These are phyloP conservation scores for Caenorhabditis sp. DNA, from an alignment of 2,888 invertebrate species.

Conservation along the genomic window DNA sequence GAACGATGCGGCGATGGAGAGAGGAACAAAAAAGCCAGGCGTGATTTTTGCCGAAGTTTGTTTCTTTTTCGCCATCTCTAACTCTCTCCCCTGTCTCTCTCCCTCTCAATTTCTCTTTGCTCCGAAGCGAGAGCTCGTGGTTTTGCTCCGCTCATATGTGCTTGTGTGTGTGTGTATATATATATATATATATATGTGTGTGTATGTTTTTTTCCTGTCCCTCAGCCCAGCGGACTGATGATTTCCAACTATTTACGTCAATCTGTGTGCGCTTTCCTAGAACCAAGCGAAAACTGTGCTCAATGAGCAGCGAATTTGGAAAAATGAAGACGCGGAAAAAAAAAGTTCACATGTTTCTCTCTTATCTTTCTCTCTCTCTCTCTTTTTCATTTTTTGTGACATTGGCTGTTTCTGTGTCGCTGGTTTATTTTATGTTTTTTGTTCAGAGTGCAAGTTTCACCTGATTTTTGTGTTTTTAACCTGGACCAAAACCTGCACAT, in stretches of 20 bases:
- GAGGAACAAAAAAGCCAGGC: neutral
- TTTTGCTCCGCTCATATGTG: neutral
- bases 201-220: neutral
- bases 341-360: no score
- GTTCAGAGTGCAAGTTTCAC: neutral
- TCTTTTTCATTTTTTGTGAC: no score
- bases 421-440: no score
- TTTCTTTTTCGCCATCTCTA: neutral
- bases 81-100: neutral
- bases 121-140: neutral
- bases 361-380: no score
- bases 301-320: no score
- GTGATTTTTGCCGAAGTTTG: slow-evolving; percentile 1
- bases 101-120: neutral
- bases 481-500: neutral
- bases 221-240: neutral
- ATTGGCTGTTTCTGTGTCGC: no score
- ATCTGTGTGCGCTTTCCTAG: no score
- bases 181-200: neutral
- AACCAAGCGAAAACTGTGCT: no score
- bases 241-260: neutral
- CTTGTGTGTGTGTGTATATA: neutral
- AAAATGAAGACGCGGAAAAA: no score
- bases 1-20: no score
- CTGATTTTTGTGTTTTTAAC: no score